These are phyloP conservation scores for Morus bassanus DNA, from an alignment of 2,797 vertebrate genomes.

Conservation along the genomic window DNA sequence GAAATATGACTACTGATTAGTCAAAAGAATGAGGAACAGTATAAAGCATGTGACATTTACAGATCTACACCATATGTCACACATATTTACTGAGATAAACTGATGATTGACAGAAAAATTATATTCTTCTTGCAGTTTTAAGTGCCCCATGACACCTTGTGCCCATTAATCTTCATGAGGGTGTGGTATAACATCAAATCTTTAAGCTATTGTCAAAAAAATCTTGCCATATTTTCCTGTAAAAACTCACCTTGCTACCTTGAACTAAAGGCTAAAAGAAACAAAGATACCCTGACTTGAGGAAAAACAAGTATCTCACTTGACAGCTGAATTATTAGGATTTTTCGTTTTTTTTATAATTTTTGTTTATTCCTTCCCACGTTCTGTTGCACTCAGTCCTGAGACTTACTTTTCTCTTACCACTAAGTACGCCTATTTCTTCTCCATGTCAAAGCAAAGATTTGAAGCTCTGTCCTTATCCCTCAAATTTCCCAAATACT, in stretches of 20 bases:
- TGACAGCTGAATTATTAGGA: background rate
- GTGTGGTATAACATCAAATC: background rate
- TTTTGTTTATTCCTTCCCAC: background rate
- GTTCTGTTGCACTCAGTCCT: background rate
- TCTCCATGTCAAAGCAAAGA: background rate
- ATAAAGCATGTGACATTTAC: background rate
- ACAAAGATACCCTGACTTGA: background rate
- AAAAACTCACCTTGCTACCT: background rate
- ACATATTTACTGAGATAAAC: background rate
- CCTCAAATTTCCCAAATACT: background rate
- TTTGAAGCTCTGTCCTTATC: background rate
- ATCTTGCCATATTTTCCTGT: background rate
- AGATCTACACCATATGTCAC: background rate
- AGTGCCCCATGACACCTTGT: background rate
- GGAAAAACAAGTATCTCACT: background rate
- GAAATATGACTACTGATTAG: background rate
- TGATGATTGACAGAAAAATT: constrained; percentile 1
- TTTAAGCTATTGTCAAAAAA: background rate
- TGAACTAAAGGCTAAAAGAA: background rate
- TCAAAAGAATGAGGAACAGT: background rate
- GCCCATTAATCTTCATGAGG: background rate
- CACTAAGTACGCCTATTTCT: accelerated
- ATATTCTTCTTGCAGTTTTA: background rate
- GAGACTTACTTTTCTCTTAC: background rate
- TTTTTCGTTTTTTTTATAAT: background rate